A percentile compares a stretch with the other conserved stretches of the same genome.
phyloP scores from a whole-genome alignment of 2,797 vertebrate genomes.

The Leptodactylus fallax region DNA sequence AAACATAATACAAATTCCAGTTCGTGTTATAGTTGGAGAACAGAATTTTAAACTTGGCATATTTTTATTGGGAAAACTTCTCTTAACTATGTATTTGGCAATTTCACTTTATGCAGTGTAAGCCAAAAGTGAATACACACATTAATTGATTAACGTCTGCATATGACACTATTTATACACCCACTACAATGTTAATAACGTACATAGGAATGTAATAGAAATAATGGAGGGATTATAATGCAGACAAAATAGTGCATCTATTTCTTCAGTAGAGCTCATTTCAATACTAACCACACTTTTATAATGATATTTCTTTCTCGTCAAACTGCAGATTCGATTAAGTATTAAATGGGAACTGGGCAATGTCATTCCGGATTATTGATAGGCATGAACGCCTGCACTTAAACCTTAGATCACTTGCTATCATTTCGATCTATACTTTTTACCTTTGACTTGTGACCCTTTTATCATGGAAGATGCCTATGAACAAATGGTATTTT shows the following conservation, averaged over 20 bases:
- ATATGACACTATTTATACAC: not conserved
- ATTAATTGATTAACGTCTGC: not conserved
- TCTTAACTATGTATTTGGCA: not conserved
- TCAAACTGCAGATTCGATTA: not conserved
- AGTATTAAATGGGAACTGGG: not conserved
- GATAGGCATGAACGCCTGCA: not conserved
- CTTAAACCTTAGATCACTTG: not conserved
- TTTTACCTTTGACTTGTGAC: constrained; percentile 17
- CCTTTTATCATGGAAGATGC: not conserved
- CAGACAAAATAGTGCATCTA: not conserved
- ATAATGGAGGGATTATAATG: not conserved
- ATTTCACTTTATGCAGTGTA: not conserved
- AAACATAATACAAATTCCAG: not conserved
- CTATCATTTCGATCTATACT: not conserved
- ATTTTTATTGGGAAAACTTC: not conserved
- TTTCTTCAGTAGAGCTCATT: not conserved
- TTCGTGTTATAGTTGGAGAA: not conserved
- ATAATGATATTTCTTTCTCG: not conserved
- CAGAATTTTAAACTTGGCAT: not conserved
- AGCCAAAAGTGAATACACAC: not conserved
- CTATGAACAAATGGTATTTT: not conserved
- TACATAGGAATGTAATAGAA: not conserved
- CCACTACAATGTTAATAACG: not conserved
- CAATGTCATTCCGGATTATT: not conserved
- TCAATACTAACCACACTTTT: not conserved